Percentiles rank a stretch among this genome's conserved stretches.
These are phyloP conservation scores for Pyrrhia umbra DNA, from an alignment of 2,888 invertebrate genomes.

Conservation along the genomic window DNA sequence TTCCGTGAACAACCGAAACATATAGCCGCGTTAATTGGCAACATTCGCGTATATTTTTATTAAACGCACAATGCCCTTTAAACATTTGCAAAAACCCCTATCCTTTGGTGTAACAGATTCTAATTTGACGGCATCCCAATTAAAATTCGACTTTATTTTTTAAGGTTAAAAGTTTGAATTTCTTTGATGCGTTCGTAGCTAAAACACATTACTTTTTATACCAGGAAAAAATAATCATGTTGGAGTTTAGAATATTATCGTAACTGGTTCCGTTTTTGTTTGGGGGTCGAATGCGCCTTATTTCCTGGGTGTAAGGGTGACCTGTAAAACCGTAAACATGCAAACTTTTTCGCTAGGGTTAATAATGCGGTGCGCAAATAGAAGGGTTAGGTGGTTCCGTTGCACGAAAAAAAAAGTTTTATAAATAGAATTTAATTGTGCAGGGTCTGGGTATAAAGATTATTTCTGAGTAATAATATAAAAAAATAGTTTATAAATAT, in stretches of 20 bases:
- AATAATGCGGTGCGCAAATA: slow-evolving; percentile 58
- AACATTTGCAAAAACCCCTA: slow-evolving; percentile 65
- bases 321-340: slow-evolving; percentile 50
- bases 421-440: slow-evolving; percentile 28
- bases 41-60: slow-evolving; percentile 59
- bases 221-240: slow-evolving; percentile 77
- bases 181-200: slow-evolving; percentile 46
- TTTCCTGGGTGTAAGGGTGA: slow-evolving; percentile 56
- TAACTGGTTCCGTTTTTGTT: slow-evolving; percentile 70
- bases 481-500: too few relatives aligned
- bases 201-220: slow-evolving; percentile 80
- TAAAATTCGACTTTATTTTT: slow-evolving; percentile 68
- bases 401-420: slow-evolving; percentile 24
- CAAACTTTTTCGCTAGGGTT: slow-evolving; percentile 54
- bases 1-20: slow-evolving; percentile 34
- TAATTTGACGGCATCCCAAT: slow-evolving; percentile 61
- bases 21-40: slow-evolving; percentile 51
- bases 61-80: slow-evolving; percentile 59
- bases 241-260: slow-evolving; percentile 76
- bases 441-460: too few relatives aligned
- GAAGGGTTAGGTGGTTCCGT: slow-evolving; percentile 53
- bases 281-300: slow-evolving; percentile 59
- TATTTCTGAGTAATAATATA: too few relatives aligned
- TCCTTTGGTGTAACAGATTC: slow-evolving; percentile 65
- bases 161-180: slow-evolving; percentile 59